Evolutionary conservation across 2,888 invertebrate species (phyloP).

Genomic region (Rhodophaea formosa): DNA sequence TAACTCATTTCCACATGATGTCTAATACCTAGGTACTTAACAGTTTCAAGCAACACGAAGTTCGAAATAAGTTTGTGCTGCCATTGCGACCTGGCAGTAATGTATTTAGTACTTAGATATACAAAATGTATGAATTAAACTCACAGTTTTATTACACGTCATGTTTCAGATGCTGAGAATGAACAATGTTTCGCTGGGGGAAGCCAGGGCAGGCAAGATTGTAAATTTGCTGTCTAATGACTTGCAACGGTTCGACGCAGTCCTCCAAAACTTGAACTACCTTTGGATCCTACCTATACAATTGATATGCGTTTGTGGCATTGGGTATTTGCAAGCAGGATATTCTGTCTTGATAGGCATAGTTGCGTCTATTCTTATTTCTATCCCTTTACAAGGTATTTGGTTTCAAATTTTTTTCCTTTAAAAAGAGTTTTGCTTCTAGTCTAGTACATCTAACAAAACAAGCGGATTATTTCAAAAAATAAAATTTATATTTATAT

Average conservation of each 20-base stretch:
- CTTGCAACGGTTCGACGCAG: neutral
- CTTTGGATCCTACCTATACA: slow-evolving; percentile 1
- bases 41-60: too few species aligned
- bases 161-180: neutral
- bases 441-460: neutral
- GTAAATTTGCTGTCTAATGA: slow-evolving; percentile 9
- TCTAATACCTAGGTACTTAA: too few species aligned
- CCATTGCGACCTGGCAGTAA: neutral
- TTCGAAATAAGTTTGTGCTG: too few species aligned
- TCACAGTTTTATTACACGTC: neutral
- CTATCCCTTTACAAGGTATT: slow-evolving; percentile 2
- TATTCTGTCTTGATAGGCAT: neutral
- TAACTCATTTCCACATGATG: too few species aligned
- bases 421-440: too few species aligned
- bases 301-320: neutral
- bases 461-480: too few species aligned
- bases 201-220: slow-evolving; percentile 3
- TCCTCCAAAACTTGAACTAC: neutral
- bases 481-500: too few species aligned
- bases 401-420: neutral
- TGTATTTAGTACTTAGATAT: neutral
- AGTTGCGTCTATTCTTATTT: slow-evolving; percentile 5
- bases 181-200: neutral
- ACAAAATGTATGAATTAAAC: neutral
- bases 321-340: neutral